These are phyloP conservation scores for Podarcis lilfordi DNA, from an alignment of 2,797 vertebrate genomes.

Conservation along the genomic window DNA sequence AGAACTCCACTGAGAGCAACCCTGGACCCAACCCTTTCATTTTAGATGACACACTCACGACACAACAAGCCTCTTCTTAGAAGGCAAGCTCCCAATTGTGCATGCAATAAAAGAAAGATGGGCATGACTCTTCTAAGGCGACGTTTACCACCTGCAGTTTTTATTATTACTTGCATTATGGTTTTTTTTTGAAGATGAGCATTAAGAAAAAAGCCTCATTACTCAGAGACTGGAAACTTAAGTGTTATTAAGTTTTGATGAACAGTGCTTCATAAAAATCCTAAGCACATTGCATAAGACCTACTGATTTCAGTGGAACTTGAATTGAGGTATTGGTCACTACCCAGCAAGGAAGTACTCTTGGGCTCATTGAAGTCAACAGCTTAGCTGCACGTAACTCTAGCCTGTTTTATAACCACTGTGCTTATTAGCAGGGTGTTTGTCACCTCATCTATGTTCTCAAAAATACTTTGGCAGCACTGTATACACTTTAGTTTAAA, in stretches of 20 bases:
- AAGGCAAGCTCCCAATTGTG: background rate
- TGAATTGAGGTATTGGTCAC: background rate
- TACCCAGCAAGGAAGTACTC: background rate
- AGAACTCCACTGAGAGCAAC: no score
- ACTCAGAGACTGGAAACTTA: background rate
- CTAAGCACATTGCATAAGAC: no score
- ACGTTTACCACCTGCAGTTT: background rate
- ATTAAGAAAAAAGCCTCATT: background rate
- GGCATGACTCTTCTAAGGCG: background rate
- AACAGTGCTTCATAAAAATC: background rate
- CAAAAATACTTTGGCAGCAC: background rate
- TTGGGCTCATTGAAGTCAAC: background rate
- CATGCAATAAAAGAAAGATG: background rate
- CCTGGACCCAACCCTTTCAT: background rate
- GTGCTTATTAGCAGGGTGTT: background rate
- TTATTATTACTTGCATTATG: background rate
- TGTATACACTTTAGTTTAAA: background rate
- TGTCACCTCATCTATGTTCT: background rate
- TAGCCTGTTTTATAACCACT: background rate
- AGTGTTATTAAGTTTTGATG: background rate
- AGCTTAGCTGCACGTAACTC: background rate
- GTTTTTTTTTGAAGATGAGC: no score
- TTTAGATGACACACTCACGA: background rate
- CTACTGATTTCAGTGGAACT: background rate
- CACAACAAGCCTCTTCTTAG: background rate